Evolutionary conservation across 2,888 invertebrate genomes (phyloP).

Genomic region (Octodonta nipae): DNA sequence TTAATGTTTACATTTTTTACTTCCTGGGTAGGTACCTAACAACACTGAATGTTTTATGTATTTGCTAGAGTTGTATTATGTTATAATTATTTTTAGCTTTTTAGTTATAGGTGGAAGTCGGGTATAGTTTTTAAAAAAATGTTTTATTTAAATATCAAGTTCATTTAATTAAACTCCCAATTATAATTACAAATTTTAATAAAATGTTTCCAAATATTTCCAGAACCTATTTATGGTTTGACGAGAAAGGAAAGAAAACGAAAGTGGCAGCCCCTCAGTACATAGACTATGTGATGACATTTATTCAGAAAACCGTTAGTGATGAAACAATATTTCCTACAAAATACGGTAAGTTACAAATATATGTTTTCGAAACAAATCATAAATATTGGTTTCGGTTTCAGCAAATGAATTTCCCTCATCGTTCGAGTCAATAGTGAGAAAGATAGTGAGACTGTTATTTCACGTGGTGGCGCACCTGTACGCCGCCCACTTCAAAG

Average conservation of each 20-base stretch:
- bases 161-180: no score
- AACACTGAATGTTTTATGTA: no score
- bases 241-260: slow-evolving; percentile 96
- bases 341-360: slow-evolving; percentile 87
- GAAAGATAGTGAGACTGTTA: slow-evolving; percentile 89
- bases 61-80: no score
- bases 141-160: neutral
- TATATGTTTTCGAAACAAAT: no score
- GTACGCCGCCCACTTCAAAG: slow-evolving; percentile 94
- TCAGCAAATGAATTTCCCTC: slow-evolving; percentile 86
- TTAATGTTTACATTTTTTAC: no score
- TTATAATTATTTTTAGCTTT: no score
- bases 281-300: slow-evolving; percentile 97
- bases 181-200: no score
- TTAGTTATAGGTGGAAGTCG: no score
- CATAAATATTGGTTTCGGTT: no score
- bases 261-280: slow-evolving; percentile 96
- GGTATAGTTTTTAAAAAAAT: no score
- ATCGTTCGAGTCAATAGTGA: slow-evolving; percentile 85
- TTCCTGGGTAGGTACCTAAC: no score
- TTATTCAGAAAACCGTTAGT: slow-evolving; percentile 90
- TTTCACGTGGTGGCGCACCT: slow-evolving; percentile 97
- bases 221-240: slow-evolving; percentile 95
- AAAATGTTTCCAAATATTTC: slow-evolving; percentile 19
- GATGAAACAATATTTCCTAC: slow-evolving; percentile 96